Percentiles rank a stretch among this genome's conserved stretches.
Conservation (phyloP, 2,113 vertebrate genomes). For the Gulo gulo region DNA sequence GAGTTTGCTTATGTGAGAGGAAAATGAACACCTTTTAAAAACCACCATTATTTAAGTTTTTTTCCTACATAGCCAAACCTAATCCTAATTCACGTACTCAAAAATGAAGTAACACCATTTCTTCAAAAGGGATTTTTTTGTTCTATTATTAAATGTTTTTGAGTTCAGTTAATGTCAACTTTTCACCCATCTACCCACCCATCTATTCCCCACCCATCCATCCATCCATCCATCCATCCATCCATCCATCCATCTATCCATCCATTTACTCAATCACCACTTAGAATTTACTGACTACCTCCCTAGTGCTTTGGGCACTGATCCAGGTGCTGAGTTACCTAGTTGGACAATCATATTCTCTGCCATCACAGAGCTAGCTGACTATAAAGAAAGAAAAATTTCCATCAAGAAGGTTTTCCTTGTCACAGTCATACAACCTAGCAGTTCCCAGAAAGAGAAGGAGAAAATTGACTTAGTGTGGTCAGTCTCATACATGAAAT, state of each 20-base stretch:
- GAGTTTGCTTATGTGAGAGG: neutral
- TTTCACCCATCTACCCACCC: neutral
- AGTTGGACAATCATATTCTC: neutral
- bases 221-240: neutral
- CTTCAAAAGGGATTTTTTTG: neutral
- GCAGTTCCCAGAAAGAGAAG: neutral
- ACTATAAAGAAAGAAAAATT: neutral
- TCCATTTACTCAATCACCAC: neutral
- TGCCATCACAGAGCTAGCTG: neutral
- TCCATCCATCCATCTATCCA: neutral
- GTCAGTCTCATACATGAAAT: neutral
- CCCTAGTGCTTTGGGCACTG: neutral
- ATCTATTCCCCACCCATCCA: neutral
- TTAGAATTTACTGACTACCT: neutral
- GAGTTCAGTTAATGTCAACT: neutral
- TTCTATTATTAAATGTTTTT: neutral
- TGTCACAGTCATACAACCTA: neutral
- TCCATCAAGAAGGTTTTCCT: neutral
- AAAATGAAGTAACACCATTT: neutral
- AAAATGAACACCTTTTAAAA: neutral
- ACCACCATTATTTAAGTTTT: neutral
- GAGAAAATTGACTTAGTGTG: neutral
- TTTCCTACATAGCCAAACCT: neutral
- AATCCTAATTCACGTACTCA: neutral
- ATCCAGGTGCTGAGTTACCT: neutral